Evolutionary conservation across 1,140 invertebrate species (phyloP), one percentile per base, ranked within the genome.

Genomic region (Zaprionus camerounensis): DNA sequence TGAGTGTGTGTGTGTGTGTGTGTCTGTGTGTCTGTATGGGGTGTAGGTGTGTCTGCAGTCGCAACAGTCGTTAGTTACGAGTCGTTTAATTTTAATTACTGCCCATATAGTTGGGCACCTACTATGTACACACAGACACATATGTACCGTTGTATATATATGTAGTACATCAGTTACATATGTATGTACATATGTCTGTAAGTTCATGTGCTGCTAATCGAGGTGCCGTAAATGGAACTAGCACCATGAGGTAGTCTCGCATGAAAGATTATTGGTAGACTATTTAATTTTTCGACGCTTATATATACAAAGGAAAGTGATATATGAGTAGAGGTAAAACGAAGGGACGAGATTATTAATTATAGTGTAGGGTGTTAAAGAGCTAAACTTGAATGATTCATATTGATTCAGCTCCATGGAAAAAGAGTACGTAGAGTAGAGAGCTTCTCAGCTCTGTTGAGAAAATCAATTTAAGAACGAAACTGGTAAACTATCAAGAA

Each of bases 1-100:
- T 26, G 24, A 5, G 24, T 26, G 24, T 26, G 24, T 6, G 24
- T 24, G 34, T 15, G 11, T 36, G 36, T n/a, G 36, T 12, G 20
- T 55, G 28, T 9, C 20, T 24, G 36, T 12, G 20, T 55, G 28
- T 9, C 20, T 24, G 20, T 41, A 17, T 20, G 11, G 3, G 38
- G 7, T 65, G 28, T 11, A 20, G 24, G 22, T 53, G 31, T 65
- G 46, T 51, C 24, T 31, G 24, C 36, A 46, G 15, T 44, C 41
- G 41, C 41, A 44, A n/a, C 57, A 59, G n/a, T 61, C 36, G 58
- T 61, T 61, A 61, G 58, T 61, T 28, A 46, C 58, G 38, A 38
- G 49, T 55, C 49, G 63, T 11, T 65, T 41, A 36, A 22, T 66
- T 38, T 56, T 56, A 66, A 56, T 56, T 41, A 55, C 63, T 38